Base-by-base conservation (phyloP, 2,888 invertebrate genomes). In the Eretmocerus hayati region DNA sequence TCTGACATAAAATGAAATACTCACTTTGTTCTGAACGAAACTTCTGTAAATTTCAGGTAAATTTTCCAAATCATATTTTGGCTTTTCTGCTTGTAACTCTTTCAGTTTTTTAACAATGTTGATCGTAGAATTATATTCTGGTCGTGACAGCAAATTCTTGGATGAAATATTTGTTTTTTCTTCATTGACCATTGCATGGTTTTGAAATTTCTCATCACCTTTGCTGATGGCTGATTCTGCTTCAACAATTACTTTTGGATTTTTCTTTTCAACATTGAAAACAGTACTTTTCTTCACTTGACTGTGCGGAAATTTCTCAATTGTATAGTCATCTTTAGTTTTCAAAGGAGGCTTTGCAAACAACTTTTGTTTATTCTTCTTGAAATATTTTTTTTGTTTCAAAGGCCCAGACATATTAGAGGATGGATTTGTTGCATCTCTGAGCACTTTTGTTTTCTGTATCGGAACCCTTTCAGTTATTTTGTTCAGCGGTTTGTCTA, bases 71-170 rank as follows among this genome's bases (percentile, higher is more conserved):
- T 65, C 58, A 19, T 40, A 54, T 2, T 60, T 41, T 40, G 61
- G 39, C 41, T 60, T 62, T 41, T 63, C 62, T 13, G 60, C 56
- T 20, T 62, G 52, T 13, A 58, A 47, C 38, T 64, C 53, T 5
- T 61, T 59, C 22, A 69, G 48, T 53, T 62, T 61, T 41, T 59
- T 60, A 16, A 69, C 62, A 3, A 64, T 66, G 33, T 55, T 56
- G 33, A 61, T 52, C 21, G 65, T 66, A 2, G 69, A 68, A 58
- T 69, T 70, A 23, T 65, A 67, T 48, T 67, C 62, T 3, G 69
- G 69, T 11, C 58, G 56, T 4, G 50, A 42, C 5, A 68, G 56
- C 48, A 54, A 58, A 26, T 62, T 32, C 37, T 40, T 42, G n/a
- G 39, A 45, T 22, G 3, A 16, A 40, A 40, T 37, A n/a, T n/a